Conservation (phyloP, 1,140 invertebrate genomes). For the Bradysia coprophila region DNA sequence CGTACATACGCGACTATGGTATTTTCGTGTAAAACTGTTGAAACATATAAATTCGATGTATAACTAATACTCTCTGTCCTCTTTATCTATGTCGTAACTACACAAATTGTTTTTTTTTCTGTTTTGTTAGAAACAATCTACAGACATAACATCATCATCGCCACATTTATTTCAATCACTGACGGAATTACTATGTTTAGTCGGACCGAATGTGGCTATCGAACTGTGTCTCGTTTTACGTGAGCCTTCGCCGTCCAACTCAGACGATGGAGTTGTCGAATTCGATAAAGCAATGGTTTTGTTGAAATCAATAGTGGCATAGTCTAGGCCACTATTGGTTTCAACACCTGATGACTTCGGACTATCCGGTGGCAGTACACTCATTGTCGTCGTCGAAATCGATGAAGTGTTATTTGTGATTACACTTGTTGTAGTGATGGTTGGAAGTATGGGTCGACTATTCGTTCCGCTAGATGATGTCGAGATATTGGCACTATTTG, state of each 20-base stretch:
- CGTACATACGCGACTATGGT: no score
- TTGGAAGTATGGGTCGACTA: background rate
- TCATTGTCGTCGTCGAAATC: constrained; percentile 6
- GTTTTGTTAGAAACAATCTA: no score
- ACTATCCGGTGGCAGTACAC: constrained; percentile 27
- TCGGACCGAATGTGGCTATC: constrained; percentile 1
- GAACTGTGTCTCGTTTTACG: constrained; percentile 27
- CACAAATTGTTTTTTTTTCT: no score
- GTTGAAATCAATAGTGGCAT: constrained; percentile 81
- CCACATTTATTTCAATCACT: constrained; percentile 2
- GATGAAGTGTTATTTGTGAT: constrained; percentile 6
- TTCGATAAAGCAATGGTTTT: constrained; percentile 60
- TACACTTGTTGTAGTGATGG: constrained; percentile 21
- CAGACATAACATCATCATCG: background rate
- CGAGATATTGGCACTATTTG: constrained; percentile 2
- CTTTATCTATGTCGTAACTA: no score
- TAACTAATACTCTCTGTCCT: no score
- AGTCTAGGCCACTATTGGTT: constrained; percentile 36
- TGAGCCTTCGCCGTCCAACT: constrained; percentile 15
- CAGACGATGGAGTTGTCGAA: constrained; percentile 24
- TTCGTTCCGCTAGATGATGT: constrained; percentile 8
- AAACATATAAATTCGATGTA: background rate
- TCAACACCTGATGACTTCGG: no score
- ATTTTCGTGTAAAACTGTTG: no score
- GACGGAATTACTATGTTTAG: constrained; percentile 2